A percentile compares a stretch with the other conserved stretches of the same genome.
Evolutionary conservation across 2,888 invertebrate genomes (phyloP).

Genomic region (Dolomedes plantarius): DNA sequence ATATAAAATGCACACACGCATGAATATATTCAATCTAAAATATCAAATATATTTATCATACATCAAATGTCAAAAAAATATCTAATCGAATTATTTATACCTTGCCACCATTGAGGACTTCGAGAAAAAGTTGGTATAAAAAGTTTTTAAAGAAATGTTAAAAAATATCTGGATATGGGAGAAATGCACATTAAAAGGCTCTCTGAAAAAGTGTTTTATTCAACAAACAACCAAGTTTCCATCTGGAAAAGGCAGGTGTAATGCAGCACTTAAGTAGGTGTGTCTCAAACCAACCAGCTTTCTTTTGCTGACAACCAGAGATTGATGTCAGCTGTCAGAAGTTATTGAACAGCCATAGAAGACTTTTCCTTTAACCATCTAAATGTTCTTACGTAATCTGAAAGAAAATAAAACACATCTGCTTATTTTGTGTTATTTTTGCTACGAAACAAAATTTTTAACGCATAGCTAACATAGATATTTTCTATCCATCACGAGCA

Average conservation of each 20-base stretch:
- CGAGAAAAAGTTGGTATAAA: too few relatives aligned
- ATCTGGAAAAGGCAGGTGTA: conserved; percentile 51
- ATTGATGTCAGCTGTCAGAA: conserved; percentile 44
- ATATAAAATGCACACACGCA: too few relatives aligned
- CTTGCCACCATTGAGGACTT: too few relatives aligned
- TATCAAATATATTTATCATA: too few relatives aligned
- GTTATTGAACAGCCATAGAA: conserved; percentile 22
- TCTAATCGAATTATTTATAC: too few relatives aligned
- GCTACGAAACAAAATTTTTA: too few relatives aligned
- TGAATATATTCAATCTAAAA: too few relatives aligned
- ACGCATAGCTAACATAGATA: too few relatives aligned
- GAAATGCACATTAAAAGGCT: neutral
- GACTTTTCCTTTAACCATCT: neutral
- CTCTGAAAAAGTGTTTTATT: conserved; percentile 23
- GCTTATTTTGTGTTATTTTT: too few relatives aligned
- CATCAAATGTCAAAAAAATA: too few relatives aligned
- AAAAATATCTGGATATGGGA: neutral
- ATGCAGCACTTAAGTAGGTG: conserved; percentile 40
- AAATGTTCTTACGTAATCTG: neutral
- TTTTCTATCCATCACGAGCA: too few relatives aligned
- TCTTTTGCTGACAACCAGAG: conserved; percentile 22
- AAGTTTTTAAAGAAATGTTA: neutral
- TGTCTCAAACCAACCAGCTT: conserved; percentile 26
- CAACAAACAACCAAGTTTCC: conserved; percentile 32
- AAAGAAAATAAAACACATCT: too few relatives aligned